These are phyloP conservation scores for Ormyrus thymus DNA, from an alignment of 2,888 invertebrate genomes.

Conservation along the genomic window DNA sequence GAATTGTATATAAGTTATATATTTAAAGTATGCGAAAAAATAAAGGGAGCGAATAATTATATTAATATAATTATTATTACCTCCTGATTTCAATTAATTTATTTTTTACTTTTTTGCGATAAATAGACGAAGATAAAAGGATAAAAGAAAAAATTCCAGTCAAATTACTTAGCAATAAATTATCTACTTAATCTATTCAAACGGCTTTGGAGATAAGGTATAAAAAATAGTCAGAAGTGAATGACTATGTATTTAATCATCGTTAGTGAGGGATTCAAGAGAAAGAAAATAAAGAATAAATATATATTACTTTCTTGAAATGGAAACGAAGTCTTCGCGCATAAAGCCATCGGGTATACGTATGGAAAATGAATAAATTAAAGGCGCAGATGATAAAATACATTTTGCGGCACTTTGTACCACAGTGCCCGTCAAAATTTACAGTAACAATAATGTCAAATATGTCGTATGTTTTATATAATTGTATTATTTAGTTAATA, in stretches of 20 bases:
- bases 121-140: slow-evolving; percentile 28
- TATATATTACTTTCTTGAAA: slow-evolving; percentile 45
- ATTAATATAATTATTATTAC: slow-evolving; percentile 43
- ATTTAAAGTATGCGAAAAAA: slow-evolving; percentile 46
- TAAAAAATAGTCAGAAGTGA: slow-evolving; percentile 59
- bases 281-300: slow-evolving; percentile 33
- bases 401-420: slow-evolving; percentile 10
- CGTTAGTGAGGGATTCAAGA: slow-evolving; percentile 33
- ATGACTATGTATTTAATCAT: slow-evolving; percentile 48
- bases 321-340: slow-evolving; percentile 34
- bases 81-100: slow-evolving; percentile 50
- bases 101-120: slow-evolving; percentile 50
- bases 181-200: slow-evolving; percentile 64
- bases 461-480: slow-evolving; percentile 44
- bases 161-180: slow-evolving; percentile 70
- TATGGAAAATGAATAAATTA: slow-evolving; percentile 31
- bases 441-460: slow-evolving; percentile 24
- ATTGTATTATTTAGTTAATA: slow-evolving; percentile 47
- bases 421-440: slow-evolving; percentile 49
- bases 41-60: slow-evolving; percentile 44
- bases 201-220: slow-evolving; percentile 60
- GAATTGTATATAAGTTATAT: slow-evolving; percentile 56
- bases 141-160: slow-evolving; percentile 61
- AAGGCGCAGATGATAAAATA: slow-evolving; percentile 24
- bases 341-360: slow-evolving; percentile 48